Evolutionary conservation across 2,888 invertebrate genomes (phyloP), one percentile per base, ranked within the genome.

Genomic region (Caenorhabditis sinica): DNA sequence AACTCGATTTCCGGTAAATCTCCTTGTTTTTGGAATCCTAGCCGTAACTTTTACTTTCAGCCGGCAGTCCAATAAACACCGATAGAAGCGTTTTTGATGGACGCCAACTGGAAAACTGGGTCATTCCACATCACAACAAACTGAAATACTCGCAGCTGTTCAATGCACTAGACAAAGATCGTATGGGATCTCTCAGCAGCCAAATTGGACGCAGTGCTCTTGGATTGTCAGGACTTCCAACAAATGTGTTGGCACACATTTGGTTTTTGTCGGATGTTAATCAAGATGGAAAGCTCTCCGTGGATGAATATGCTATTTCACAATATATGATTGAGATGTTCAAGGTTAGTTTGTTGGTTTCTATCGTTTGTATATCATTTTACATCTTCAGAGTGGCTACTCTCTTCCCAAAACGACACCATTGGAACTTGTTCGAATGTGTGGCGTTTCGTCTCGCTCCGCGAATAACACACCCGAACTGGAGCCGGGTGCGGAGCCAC

Each of bases 271-370:
- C 98, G 0, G 98, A 98, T 93, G 95, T 97, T 93, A 97, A 98
- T 93, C 84, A 83, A 1, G 98, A 99, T 93, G 99, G 99, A 0
- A 95, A 96, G 75, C 94, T 99, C 8, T 96, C 97, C 17, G 96
- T 96, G 91, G 98, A 99, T 92, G 98, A 99, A 94, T 99, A 99
- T 93, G 97, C 98, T 13, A 94, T 99, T 76, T 98, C 99, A 0
- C 96, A 98, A 96, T 97, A 97, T 93, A 94, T 99, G 60, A 97
- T 97, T 77, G 97, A 96, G 92, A 94, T 90, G 89, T 82, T 89
- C 79, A 92, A 92, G 88, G 90, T 77, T n/a, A n/a, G n/a, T n/a
- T n/a, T n/a, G n/a, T n/a, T n/a, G n/a, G n/a, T 9, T n/a, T 11
- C n/a, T 40, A 23, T 23, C 20, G 0, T 20, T 36, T 36, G 23